These are phyloP conservation scores for Nymphalis urticae DNA, from an alignment of 2,888 invertebrate species.

Conservation along the genomic window DNA sequence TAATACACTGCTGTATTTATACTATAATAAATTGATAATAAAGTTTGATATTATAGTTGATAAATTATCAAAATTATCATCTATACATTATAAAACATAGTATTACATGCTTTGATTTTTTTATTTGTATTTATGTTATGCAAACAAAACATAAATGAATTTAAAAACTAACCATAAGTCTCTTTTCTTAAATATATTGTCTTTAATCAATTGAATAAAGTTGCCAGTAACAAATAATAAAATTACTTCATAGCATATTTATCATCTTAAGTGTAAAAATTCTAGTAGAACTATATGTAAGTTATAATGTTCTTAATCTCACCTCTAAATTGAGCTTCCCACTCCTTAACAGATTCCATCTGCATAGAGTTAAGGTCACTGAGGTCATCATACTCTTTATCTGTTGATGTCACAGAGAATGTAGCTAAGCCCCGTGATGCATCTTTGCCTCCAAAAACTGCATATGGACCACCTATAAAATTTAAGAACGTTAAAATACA, in stretches of 20 bases:
- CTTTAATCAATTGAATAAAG: too few species aligned
- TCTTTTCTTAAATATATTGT: too few species aligned
- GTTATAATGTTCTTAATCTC: slow-evolving; percentile 37
- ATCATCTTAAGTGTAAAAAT: not conserved
- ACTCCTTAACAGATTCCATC: slow-evolving; percentile 97
- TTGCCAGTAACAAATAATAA: too few species aligned
- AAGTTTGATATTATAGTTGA: not conserved
- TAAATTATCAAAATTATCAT: too few species aligned
- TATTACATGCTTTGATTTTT: too few species aligned
- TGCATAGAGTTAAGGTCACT: slow-evolving; percentile 95
- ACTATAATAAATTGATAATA: not conserved
- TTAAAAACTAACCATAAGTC: too few species aligned
- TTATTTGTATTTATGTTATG: too few species aligned
- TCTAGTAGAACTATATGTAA: not conserved
- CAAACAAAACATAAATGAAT: too few species aligned
- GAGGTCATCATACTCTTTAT: slow-evolving; percentile 96
- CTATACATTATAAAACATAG: too few species aligned
- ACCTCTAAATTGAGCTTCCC: slow-evolving; percentile 99
- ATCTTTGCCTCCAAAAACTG: slow-evolving; percentile 96
- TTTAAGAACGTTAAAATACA: not conserved
- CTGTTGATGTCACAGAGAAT: slow-evolving; percentile 90
- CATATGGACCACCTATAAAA: slow-evolving; percentile 92
- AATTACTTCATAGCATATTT: too few species aligned
- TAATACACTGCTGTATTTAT: not conserved
- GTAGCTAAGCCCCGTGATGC: slow-evolving; percentile 97